These are phyloP conservation scores for Armadillidium nasatum DNA, from an alignment of 1,140 invertebrate genomes.

Conservation along the genomic window DNA sequence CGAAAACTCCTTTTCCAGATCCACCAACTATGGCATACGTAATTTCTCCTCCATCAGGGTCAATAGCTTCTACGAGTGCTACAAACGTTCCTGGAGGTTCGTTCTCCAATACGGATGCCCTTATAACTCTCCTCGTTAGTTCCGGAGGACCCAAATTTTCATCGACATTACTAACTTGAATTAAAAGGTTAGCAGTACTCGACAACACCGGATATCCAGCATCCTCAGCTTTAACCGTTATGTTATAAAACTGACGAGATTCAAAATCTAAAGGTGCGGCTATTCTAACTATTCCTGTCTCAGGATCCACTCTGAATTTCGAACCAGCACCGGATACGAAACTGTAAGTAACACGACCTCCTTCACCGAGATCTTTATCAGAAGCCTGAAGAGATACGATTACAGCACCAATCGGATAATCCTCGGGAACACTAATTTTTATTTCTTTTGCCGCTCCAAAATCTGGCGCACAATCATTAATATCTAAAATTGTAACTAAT, in stretches of 20 bases:
- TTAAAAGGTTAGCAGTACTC: slow-evolving; percentile 64
- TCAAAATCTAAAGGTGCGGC: slow-evolving; percentile 75
- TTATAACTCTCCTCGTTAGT: slow-evolving; percentile 32
- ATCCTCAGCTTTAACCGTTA: slow-evolving; percentile 76
- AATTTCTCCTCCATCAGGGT: slow-evolving; percentile 71
- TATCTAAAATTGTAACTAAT: slow-evolving; percentile 69
- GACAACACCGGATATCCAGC: slow-evolving; percentile 63
- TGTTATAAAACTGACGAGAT: slow-evolving; percentile 76
- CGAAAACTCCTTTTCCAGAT: slow-evolving; percentile 83
- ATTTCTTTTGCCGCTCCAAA: slow-evolving; percentile 55
- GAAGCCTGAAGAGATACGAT: slow-evolving; percentile 68
- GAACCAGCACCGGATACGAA: slow-evolving; percentile 60
- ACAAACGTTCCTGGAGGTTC: slow-evolving; percentile 50
- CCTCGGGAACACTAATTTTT: slow-evolving; percentile 76
- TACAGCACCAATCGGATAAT: slow-evolving; percentile 78
- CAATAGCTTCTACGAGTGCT: slow-evolving; percentile 50
- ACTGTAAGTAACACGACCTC: slow-evolving; percentile 62
- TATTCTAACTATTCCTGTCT: slow-evolving; percentile 77
- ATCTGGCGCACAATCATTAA: slow-evolving; percentile 83
- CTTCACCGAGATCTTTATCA: slow-evolving; percentile 75
- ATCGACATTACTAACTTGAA: slow-evolving; percentile 89
- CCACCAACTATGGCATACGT: slow-evolving; percentile 83
- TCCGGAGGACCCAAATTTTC: slow-evolving; percentile 60
- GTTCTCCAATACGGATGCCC: slow-evolving; percentile 63
- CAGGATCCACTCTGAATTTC: slow-evolving; percentile 69